Evolutionary conservation across 1,140 invertebrate genomes (phyloP).

Genomic region (Drosophila gunungcola): DNA sequence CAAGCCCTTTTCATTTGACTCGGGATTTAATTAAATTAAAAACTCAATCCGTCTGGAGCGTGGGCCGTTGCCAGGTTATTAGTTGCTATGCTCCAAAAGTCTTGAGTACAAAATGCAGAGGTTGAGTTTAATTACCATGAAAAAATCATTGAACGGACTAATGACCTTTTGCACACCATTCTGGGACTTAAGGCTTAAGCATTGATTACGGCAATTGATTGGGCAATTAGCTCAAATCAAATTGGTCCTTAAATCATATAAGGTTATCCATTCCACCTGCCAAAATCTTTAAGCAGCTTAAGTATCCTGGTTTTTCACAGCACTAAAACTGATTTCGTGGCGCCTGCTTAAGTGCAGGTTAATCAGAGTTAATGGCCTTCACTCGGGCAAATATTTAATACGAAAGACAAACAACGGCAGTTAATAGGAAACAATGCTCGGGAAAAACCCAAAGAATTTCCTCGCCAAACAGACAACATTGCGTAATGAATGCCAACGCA

Average conservation of each 20-base stretch:
- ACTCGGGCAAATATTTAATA: constrained; percentile 38
- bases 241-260: constrained; percentile 36
- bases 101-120: neutral
- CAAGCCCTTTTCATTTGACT: constrained; percentile 18
- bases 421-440: constrained; percentile 63
- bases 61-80: constrained; percentile 56
- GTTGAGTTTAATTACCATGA: constrained; percentile 24
- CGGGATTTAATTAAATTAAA: constrained; percentile 57
- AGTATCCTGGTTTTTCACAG: neutral
- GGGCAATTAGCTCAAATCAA: constrained; percentile 23
- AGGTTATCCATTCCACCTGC: constrained; percentile 1
- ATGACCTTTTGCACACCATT: neutral
- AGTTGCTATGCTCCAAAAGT: constrained; percentile 39
- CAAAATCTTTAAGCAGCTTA: constrained; percentile 29
- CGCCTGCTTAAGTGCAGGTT: constrained; percentile 62
- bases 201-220: constrained; percentile 30
- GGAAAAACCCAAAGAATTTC: constrained; percentile 34
- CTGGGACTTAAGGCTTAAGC: neutral
- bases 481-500: constrained; percentile 45
- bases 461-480: constrained; percentile 32
- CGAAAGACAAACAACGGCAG: constrained; percentile 35
- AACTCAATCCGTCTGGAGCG: constrained; percentile 41
- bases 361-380: constrained; percentile 70
- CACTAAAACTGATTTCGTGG: neutral
- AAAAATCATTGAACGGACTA: constrained; percentile 33